Base-by-base conservation (phyloP, 2,797 vertebrate species). In the Enteromius thamalakanensis region DNA sequence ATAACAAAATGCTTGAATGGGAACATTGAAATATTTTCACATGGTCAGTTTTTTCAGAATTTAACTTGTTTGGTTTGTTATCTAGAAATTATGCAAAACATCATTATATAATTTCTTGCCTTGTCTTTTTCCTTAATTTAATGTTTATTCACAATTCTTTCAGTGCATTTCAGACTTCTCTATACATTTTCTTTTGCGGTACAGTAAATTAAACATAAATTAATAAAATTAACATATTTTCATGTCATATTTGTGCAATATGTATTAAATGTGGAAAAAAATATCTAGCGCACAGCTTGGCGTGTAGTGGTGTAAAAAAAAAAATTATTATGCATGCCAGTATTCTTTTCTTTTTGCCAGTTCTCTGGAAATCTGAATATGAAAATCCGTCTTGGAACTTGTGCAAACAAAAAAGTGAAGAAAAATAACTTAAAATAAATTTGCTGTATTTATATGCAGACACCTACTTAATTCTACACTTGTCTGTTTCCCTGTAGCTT, bases 401-500 rank as follows among this genome's bases (percentile, higher is more conserved):
- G 49, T 19, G 21, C 37, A 21, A 19, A 47, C 10, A 60, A 45
- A 40, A 4, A 45, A 45, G 10, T 40, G 9, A 19, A 17, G 3
- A 2, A n/a, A 68, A 68, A 68, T 32, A 32, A 3, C 60, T 8
- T 32, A 21, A 51, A 51, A 53, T 8, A n/a, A 9, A 53, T 53
- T 3, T 26, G 34, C 19, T 32, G 3, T 42, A 10, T 79, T 42
- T 10, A 26, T 9, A 62, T 47, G 19, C 19, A 47, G 12, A 47
- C 12, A 12, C 45, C 45, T 49, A 49, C 14, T 6, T 49, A 72
- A 62, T 49, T 71, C 12, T 12, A 7, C 26, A 8, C 40, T 65
- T 78, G 17, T 83, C 2, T 71, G 34, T 81, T 15, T 37, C 19
- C 42, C 23, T 83, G 37, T 83, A 58, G 60, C 67, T 58, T 67